Conservation (phyloP, 1,140 invertebrate genomes). For the Ridgeia piscesae region DNA sequence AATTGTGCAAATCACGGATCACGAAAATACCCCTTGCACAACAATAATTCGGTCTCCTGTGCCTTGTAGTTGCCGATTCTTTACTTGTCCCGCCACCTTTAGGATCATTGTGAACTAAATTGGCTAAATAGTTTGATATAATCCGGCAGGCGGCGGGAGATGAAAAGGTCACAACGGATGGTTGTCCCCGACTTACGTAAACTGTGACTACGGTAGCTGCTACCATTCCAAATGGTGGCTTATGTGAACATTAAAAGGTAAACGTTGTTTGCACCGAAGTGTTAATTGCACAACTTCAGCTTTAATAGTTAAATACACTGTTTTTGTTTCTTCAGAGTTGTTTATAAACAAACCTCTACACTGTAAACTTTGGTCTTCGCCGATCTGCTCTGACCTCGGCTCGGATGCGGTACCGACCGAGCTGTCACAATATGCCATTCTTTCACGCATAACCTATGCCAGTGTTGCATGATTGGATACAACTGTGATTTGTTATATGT, state of each 20-base stretch:
- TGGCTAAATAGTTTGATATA: not conserved
- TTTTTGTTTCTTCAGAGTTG: not conserved
- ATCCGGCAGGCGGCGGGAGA: not conserved
- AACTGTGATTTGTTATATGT: not conserved
- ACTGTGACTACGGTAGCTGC: not conserved
- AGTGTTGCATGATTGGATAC: not conserved
- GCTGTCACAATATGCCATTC: not conserved
- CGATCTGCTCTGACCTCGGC: not conserved
- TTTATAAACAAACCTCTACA: not conserved
- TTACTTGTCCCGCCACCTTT: not conserved
- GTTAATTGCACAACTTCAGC: not conserved
- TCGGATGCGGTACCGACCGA: not conserved
- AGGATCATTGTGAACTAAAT: not conserved
- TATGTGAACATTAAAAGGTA: not conserved
- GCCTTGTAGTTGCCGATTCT: too few species aligned
- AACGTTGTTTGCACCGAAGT: not conserved
- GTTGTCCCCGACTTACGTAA: not conserved
- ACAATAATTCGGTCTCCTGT: too few species aligned
- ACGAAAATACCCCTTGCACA: too few species aligned
- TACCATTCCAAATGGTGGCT: not conserved
- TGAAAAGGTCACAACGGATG: not conserved
- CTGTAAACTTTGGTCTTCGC: not conserved
- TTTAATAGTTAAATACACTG: not conserved
- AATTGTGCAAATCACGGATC: too few species aligned
- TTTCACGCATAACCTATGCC: not conserved